Conservation (phyloP, 2,797 vertebrate species). For the Semaprochilodus insignis region DNA sequence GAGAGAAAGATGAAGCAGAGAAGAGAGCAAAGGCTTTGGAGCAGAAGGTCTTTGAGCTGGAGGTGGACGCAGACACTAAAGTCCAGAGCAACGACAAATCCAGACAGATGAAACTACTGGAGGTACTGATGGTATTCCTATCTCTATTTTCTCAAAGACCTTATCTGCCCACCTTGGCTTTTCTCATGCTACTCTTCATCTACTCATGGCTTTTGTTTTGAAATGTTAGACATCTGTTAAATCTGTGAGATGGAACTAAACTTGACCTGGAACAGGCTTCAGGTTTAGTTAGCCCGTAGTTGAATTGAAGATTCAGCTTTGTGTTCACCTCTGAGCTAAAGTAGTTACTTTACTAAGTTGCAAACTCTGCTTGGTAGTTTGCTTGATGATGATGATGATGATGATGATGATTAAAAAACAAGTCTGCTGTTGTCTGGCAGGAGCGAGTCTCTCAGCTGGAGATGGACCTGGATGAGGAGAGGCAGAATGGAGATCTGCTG, state of each 20-base stretch:
- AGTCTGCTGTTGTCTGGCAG: constrained; percentile 67
- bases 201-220: too few species aligned
- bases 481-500: constrained; percentile 89
- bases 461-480: constrained; percentile 94
- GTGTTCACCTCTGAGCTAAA: too few species aligned
- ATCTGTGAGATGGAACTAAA: too few species aligned
- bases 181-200: not conserved
- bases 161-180: not conserved
- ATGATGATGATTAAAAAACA: not conserved
- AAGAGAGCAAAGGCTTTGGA: constrained; percentile 83
- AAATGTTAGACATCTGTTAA: too few species aligned
- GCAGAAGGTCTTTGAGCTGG: constrained; percentile 85
- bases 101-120: constrained; percentile 88
- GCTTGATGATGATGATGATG: not conserved
- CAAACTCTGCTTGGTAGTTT: too few species aligned
- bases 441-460: constrained; percentile 89
- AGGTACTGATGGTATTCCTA: constrained; percentile 75
- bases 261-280: too few species aligned
- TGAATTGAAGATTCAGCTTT: too few species aligned
- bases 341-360: too few species aligned
- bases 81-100: constrained; percentile 82
- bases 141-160: too few species aligned
- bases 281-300: too few species aligned
- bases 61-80: constrained; percentile 84
- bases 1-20: constrained; percentile 85